Conservation (phyloP, 37 sponge, comb jelly and placozoan genomes). For the Spongia lamella region DNA sequence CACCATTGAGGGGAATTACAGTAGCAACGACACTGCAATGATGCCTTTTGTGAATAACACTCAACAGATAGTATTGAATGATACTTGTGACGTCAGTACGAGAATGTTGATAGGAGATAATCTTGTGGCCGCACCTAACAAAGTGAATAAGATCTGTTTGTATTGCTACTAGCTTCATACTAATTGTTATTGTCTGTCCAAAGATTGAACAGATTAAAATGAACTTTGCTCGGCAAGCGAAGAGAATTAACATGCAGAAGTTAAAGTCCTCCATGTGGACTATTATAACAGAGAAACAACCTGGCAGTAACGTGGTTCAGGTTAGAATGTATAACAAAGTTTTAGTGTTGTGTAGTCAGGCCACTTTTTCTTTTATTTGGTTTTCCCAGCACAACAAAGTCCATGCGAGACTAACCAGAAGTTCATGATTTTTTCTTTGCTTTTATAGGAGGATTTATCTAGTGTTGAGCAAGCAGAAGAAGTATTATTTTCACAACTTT, state of each 20-base stretch:
- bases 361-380: neutral
- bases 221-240: slow-evolving; percentile 74
- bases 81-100: neutral
- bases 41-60: slow-evolving; percentile 28
- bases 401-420: too few relatives aligned
- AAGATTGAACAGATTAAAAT: slow-evolving; percentile 74
- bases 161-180: neutral
- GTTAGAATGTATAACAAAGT: neutral
- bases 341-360: neutral
- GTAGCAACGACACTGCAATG: slow-evolving; percentile 7
- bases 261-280: slow-evolving; percentile 86
- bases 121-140: slow-evolving; percentile 55
- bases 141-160: slow-evolving; percentile 19
- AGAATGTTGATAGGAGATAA: slow-evolving; percentile 38
- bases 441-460: slow-evolving; percentile 2
- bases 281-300: slow-evolving; percentile 26
- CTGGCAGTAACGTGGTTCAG: neutral
- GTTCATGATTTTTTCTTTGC: neutral
- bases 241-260: slow-evolving; percentile 81
- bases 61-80: neutral
- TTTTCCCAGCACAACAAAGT: too few relatives aligned
- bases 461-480: neutral
- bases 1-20: neutral
- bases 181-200: neutral
- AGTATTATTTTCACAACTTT: slow-evolving; percentile 29